Percentiles rank a stretch among this genome's conserved stretches.
Conservation (phyloP, 30 jellyfish, hydroid and myxozoan genomes). For the Aurelia aurita complex sp. Pacific region DNA sequence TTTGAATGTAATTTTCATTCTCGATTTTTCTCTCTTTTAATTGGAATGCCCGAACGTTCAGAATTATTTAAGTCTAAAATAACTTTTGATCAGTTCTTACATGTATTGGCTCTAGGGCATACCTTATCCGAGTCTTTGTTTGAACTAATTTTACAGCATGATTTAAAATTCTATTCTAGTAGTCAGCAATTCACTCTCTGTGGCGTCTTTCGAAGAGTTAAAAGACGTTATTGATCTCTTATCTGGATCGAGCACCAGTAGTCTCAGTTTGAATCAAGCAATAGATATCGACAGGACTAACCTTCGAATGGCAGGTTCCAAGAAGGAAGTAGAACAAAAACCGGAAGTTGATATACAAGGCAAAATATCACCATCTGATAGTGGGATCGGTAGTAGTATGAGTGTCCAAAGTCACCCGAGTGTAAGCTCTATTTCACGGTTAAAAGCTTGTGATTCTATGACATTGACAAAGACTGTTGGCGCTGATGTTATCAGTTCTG, state of each 20-base stretch:
- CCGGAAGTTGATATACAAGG: conserved; percentile 33
- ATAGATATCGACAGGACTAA: conserved; percentile 28
- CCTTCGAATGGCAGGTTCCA: conserved; percentile 10
- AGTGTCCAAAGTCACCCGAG: conserved; percentile 75
- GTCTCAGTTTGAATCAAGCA: conserved; percentile 75
- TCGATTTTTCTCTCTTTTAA: too few species aligned
- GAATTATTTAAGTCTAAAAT: too few species aligned
- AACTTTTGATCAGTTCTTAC: too few species aligned
- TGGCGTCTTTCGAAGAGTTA: conserved; percentile 97
- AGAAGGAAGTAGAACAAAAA: conserved; percentile 24
- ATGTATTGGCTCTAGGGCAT: too few species aligned
- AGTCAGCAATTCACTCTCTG: conserved; percentile 74
- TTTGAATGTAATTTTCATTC: too few species aligned
- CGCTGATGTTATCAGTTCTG: conserved; percentile 4
- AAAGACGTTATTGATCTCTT: conserved; percentile 94
- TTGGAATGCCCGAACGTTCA: too few species aligned
- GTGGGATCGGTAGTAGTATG: conserved; percentile 82
- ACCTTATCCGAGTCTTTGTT: too few species aligned
- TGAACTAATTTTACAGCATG: too few species aligned
- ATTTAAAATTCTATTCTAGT: not conserved
- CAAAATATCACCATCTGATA: conserved; percentile 70
- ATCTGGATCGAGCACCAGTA: conserved; percentile 97
- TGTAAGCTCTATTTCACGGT: conserved; percentile 28
- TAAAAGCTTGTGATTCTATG: conserved; percentile 6
- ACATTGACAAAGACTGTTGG: not conserved